Percentiles rank a stretch among this genome's conserved stretches.
phyloP scores from a whole-genome alignment of 2,797 vertebrate species.

The Anguilla anguilla region DNA sequence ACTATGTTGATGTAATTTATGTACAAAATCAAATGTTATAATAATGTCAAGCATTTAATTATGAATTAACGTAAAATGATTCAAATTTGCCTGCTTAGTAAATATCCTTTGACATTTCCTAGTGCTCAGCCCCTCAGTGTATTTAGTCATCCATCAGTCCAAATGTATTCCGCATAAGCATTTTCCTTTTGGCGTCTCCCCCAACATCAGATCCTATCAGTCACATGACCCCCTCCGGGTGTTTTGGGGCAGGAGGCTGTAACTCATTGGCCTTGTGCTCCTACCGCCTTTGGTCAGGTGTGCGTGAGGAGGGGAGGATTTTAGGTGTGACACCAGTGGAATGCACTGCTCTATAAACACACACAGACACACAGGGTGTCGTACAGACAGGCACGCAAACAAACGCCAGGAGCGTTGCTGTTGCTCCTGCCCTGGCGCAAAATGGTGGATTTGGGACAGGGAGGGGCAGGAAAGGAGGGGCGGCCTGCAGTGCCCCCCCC shows the following conservation, averaged over 20 bases:
- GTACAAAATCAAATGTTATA: background rate
- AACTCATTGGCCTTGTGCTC: slow-evolving; percentile 29
- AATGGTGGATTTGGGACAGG: slow-evolving; percentile 12
- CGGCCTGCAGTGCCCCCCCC: slow-evolving; percentile 37
- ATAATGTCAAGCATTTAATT: background rate
- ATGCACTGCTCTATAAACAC: background rate
- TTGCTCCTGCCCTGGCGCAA: slow-evolving; percentile 34
- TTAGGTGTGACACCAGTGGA: slow-evolving; percentile 1
- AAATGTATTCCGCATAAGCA: background rate
- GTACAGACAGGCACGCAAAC: background rate
- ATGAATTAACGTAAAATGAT: background rate
- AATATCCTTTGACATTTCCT: background rate
- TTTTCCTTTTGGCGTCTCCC: background rate
- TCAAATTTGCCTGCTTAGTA: background rate
- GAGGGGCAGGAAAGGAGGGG: slow-evolving; percentile 11
- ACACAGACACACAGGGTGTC: background rate
- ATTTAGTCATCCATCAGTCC: background rate
- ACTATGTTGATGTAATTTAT: background rate
- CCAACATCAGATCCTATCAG: background rate
- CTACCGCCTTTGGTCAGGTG: background rate
- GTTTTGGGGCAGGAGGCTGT: slow-evolving; percentile 21
- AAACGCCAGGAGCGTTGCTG: background rate
- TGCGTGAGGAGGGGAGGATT: slow-evolving; percentile 31
- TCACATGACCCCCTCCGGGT: slow-evolving; percentile 2
- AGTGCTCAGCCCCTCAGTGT: background rate